Evolutionary conservation across 2,113 vertebrate genomes (phyloP).

Genomic region (Melierax canorus): DNA sequence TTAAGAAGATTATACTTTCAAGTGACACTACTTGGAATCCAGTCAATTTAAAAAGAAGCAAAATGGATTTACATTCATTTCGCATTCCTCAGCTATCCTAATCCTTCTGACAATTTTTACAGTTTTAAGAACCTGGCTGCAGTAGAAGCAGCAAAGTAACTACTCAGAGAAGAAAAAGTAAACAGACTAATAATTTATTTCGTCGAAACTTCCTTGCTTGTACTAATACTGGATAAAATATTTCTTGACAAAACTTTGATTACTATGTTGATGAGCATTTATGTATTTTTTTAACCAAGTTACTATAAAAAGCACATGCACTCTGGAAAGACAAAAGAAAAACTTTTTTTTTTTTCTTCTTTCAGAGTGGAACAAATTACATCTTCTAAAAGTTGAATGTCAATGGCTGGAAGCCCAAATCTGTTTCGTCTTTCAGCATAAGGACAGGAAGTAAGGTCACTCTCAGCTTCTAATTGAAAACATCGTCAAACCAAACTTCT

Average conservation of each 20-base stretch:
- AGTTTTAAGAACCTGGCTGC: neutral
- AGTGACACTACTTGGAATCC: slow-evolving; percentile 25
- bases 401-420: slow-evolving; percentile 53
- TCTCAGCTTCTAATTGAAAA: slow-evolving; percentile 57
- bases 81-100: slow-evolving; percentile 30
- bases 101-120: slow-evolving; percentile 20
- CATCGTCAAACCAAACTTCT: slow-evolving; percentile 23
- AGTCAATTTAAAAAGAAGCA: neutral
- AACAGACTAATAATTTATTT: neutral
- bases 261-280: neutral
- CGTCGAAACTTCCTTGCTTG: neutral
- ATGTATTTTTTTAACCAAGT: neutral
- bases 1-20: slow-evolving; percentile 42
- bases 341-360: neutral
- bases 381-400: slow-evolving; percentile 25
- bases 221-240: neutral
- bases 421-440: slow-evolving; percentile 36
- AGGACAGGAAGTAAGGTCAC: slow-evolving; percentile 57
- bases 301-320: neutral
- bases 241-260: neutral
- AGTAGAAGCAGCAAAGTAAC: neutral
- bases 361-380: slow-evolving; percentile 40
- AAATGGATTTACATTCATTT: slow-evolving; percentile 45
- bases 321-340: slow-evolving; percentile 26
- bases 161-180: neutral